Evolutionary conservation across 2,888 invertebrate species (phyloP).

Genomic region (Tanytarsus gracilentus): DNA sequence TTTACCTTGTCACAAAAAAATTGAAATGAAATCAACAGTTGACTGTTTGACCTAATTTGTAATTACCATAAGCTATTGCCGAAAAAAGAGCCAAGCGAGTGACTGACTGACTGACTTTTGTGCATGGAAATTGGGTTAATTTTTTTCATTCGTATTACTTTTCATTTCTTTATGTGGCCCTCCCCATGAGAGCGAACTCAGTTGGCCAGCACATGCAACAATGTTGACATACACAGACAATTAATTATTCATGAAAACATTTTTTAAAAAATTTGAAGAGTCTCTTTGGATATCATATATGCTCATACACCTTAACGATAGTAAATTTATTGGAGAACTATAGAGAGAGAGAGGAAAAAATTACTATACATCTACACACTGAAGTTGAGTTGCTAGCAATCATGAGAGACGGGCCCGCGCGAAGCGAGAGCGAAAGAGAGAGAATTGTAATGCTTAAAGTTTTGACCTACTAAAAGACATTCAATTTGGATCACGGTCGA

Average conservation of each 20-base stretch:
- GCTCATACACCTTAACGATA: not conserved
- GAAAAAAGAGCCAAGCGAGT: not conserved
- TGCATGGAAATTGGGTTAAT: constrained; percentile 19
- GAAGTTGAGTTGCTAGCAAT: not conserved
- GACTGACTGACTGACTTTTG: not conserved
- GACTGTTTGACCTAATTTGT: constrained; percentile 23
- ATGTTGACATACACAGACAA: constrained; percentile 12
- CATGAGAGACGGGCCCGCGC: not conserved
- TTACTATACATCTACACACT: constrained; percentile 11
- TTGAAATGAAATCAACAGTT: constrained; percentile 13
- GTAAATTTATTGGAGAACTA: not conserved
- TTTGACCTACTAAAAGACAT: constrained; percentile 29
- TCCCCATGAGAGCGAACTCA: not conserved
- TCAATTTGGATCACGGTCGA: constrained; percentile 29
- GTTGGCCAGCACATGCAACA: constrained; percentile 8
- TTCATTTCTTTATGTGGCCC: not conserved
- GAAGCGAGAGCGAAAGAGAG: constrained; percentile 7
- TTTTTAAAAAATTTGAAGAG: no score
- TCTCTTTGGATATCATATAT: not conserved
- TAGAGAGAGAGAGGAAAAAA: no score
- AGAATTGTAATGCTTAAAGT: constrained; percentile 28
- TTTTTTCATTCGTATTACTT: not conserved
- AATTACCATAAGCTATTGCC: constrained; percentile 24
- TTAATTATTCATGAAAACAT: constrained; percentile 22
- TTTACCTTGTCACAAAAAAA: constrained; percentile 8